Evolutionary conservation across 2,888 invertebrate genomes (phyloP), one percentile per base, ranked within the genome.

Genomic region (Achlya flavicornis): DNA sequence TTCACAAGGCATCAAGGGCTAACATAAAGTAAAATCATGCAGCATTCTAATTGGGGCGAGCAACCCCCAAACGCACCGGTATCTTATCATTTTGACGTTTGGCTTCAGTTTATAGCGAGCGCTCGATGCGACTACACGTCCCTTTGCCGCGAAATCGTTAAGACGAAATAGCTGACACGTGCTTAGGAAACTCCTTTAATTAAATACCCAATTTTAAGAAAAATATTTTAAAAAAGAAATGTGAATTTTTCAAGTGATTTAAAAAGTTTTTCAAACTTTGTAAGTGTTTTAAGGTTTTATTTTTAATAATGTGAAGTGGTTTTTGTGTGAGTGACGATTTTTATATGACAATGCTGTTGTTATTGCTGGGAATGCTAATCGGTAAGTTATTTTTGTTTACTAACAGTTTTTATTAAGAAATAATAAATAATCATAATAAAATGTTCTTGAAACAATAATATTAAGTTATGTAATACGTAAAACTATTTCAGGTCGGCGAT

Each of bases 331-430:
- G n/a, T 53, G 26, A 61, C 14, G 12, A 46, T 53, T 61, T n/a
- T 59, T 77, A 68, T 80, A 77, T 8, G 78, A 87, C 85, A 81
- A 81, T 85, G 76, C 78, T 84, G 78, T 71, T 87, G 64, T 66
- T 87, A 72, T 74, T 87, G 61, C 72, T 87, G 63, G 77, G 83
- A 71, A 75, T 87, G 75, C 78, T 85, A 66, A 72, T 87, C 72
- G 87, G 87, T 87, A 67, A 87, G 87, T 85, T 70, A 16, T 68
- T 63, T n/a, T n/a, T 6, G 63, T 61, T 53, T 10, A 11, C 60
- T 48, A 46, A 53, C 61, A 61, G 58, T 61, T 38, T 38, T 43
- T 57, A 63, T 53, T 26, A 61, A 41, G 35, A 58, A 63, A 57
- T 60, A n/a, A n/a, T n/a, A n/a, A n/a, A n/a, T n/a, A n/a, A 19